Conservation (phyloP, 2,888 invertebrate species). For the Stenchaetothrips biformis region DNA sequence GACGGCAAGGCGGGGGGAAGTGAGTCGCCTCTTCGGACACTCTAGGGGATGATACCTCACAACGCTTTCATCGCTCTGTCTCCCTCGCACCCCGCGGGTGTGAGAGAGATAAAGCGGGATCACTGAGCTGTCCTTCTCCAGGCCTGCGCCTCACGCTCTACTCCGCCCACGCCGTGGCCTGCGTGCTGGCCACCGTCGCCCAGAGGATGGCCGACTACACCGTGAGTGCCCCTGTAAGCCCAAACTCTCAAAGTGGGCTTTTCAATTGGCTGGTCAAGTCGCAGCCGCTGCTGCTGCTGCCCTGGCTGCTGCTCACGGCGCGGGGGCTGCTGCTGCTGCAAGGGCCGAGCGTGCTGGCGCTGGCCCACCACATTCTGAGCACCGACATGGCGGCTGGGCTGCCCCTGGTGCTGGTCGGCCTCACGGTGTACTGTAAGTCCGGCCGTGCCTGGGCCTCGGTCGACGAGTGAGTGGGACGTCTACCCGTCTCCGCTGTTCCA, state of each 20-base stretch:
- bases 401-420: neutral
- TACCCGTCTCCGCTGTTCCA: neutral
- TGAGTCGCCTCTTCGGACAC: neutral
- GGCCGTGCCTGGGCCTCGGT: neutral
- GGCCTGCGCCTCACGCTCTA: slow-evolving; percentile 4
- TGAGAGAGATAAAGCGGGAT: neutral
- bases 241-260: neutral
- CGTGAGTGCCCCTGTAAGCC: neutral
- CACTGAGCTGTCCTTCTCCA: neutral
- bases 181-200: neutral
- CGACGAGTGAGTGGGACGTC: neutral
- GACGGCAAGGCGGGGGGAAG: neutral
- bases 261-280: neutral
- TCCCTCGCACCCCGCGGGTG: neutral
- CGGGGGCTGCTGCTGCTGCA: neutral
- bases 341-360: neutral
- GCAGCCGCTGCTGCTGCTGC: slow-evolving; percentile 8
- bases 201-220: neutral
- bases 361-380: neutral
- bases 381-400: neutral
- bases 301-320: slow-evolving; percentile 13
- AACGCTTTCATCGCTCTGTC: neutral
- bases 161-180: neutral
- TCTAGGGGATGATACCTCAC: neutral
- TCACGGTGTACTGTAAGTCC: neutral